These are phyloP conservation scores for Schizopygopsis malacanthus DNA, from an alignment of 2,797 vertebrate species.

Conservation along the genomic window DNA sequence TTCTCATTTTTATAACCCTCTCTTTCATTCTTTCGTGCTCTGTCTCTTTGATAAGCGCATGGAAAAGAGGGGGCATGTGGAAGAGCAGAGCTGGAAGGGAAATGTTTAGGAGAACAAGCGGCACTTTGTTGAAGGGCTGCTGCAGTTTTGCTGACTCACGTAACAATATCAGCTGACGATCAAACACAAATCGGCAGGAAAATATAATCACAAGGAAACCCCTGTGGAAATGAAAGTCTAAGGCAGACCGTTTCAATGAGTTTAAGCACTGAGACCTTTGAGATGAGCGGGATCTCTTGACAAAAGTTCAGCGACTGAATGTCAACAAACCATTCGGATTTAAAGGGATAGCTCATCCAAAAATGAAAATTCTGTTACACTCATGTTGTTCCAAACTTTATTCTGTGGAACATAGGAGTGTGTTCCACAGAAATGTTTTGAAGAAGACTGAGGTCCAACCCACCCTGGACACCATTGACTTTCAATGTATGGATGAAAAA, in stretches of 20 bases:
- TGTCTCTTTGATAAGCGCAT: conserved; percentile 35
- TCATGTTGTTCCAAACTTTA: neutral
- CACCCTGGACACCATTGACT: neutral
- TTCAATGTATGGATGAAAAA: neutral
- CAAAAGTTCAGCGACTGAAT: neutral
- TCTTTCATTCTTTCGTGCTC: conserved; percentile 21
- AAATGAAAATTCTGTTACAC: neutral
- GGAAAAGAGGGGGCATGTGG: conserved; percentile 33
- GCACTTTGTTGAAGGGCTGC: conserved; percentile 25
- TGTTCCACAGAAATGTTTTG: neutral
- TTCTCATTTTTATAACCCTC: conserved; percentile 43
- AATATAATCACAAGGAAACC: conserved; percentile 5
- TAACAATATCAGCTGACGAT: conserved; percentile 35
- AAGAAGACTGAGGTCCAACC: neutral
- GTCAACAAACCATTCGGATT: neutral
- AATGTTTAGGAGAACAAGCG: conserved; percentile 39
- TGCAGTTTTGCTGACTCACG: conserved; percentile 24
- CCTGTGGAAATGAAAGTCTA: conserved; percentile 8
- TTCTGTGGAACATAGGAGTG: neutral
- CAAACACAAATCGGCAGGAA: conserved; percentile 10
- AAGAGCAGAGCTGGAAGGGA: conserved; percentile 37
- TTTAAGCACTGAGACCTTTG: neutral
- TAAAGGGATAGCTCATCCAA: neutral
- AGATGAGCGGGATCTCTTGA: neutral
- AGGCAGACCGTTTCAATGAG: neutral